phyloP scores from a whole-genome alignment of 2,888 invertebrate genomes.

The Cabera pusaria region DNA sequence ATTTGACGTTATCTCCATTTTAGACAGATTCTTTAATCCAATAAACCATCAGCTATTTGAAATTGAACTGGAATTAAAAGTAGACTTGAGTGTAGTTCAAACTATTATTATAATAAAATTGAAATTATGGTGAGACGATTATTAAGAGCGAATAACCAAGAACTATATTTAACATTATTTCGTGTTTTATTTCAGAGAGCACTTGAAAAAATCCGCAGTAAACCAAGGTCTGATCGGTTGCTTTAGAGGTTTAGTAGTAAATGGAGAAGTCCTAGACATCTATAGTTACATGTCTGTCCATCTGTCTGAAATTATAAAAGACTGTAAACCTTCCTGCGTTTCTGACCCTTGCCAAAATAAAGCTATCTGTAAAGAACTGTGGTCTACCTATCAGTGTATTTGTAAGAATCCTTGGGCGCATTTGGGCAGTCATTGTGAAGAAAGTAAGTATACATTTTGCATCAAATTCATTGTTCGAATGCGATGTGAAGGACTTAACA shows the following conservation, averaged over 20 bases:
- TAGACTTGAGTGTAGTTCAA: too few species aligned
- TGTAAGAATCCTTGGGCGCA: constrained; percentile 97
- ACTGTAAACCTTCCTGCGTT: constrained; percentile 97
- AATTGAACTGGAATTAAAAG: too few species aligned
- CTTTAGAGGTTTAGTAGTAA: constrained; percentile 95
- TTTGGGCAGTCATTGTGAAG: constrained; percentile 94
- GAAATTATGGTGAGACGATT: too few species aligned
- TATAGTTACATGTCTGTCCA: constrained; percentile 97
- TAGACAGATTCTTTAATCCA: too few species aligned
- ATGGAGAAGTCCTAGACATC: constrained; percentile 94
- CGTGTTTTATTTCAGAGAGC: constrained; percentile 86
- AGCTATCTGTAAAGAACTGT: constrained; percentile 94
- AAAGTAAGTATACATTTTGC: constrained; percentile 93
- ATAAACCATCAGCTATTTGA: too few species aligned
- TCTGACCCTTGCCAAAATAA: constrained; percentile 97
- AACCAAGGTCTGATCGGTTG: constrained; percentile 96
- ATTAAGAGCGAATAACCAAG: too few species aligned
- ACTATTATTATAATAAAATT: too few species aligned
- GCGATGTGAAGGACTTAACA: too few species aligned
- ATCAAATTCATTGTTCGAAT: too few species aligned
- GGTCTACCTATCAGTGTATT: constrained; percentile 96
- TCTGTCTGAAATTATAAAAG: constrained; percentile 94
- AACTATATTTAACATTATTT: too few species aligned
- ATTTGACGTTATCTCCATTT: too few species aligned
- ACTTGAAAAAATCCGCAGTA: constrained; percentile 91